These are phyloP conservation scores for Aptenodytes patagonicus DNA, from an alignment of 2,113 vertebrate genomes.

Conservation along the genomic window DNA sequence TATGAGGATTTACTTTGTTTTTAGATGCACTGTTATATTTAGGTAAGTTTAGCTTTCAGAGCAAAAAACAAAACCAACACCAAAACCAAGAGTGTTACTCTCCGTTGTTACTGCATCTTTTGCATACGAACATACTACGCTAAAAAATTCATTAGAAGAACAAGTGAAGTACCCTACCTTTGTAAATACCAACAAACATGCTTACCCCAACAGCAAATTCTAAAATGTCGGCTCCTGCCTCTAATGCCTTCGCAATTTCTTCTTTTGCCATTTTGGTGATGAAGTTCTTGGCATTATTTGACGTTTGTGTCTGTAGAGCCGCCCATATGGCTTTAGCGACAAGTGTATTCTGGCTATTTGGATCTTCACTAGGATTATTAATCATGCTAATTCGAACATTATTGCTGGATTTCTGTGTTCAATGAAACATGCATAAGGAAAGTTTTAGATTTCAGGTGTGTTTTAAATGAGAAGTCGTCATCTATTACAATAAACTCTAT, in stretches of 20 bases:
- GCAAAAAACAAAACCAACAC: background rate
- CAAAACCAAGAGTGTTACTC: background rate
- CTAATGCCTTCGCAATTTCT: conserved; percentile 82
- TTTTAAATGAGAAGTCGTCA: background rate
- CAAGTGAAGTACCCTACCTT: background rate
- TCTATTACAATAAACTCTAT: background rate
- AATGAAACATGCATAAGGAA: background rate
- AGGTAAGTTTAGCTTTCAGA: background rate
- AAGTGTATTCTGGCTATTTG: conserved; percentile 70
- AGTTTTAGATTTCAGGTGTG: background rate
- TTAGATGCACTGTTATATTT: background rate
- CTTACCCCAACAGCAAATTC: conserved; percentile 94
- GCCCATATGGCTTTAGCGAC: conserved; percentile 89
- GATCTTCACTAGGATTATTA: conserved; percentile 83
- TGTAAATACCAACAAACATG: background rate
- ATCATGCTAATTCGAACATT: conserved; percentile 90
- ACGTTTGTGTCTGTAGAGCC: conserved; percentile 90
- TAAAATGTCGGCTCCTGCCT: conserved; percentile 75
- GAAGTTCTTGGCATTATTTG: conserved; percentile 96
- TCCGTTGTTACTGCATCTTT: background rate
- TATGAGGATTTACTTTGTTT: background rate
- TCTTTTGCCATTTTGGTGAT: conserved; percentile 96
- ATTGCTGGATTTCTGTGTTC: conserved; percentile 86
- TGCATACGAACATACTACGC: background rate
- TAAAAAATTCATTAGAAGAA: background rate